Evolutionary conservation across 2,797 vertebrate genomes (phyloP), one percentile per base, ranked within the genome.

Genomic region (Argya squamiceps): DNA sequence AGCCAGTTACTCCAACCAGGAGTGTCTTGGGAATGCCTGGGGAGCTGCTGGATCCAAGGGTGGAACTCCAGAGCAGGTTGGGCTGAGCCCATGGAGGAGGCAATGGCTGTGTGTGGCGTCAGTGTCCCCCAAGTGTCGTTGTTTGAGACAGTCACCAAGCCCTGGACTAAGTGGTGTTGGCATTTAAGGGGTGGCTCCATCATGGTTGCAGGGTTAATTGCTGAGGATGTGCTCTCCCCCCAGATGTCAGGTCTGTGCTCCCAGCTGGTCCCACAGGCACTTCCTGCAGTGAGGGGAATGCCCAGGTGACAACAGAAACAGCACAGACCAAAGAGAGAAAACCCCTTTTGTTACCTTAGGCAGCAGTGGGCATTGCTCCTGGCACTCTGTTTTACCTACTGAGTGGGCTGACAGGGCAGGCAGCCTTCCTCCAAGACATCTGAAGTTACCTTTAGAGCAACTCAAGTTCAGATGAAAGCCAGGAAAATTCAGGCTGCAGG

Each of bases 111-210:
- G 53, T 0, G 0, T 5, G 24, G 29, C 21, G 26, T 9, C 41
- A 24, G 22, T 15, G 27, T 15, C 41, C 23, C 30, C 15, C 23
- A 4, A 9, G 21, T 10, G 46, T 11, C 50, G 26, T 29, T 17
- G 49, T 9, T 10, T 49, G 30, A 52, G 29, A 49, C 4, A 32
- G 26, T 36, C 44, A 50, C 32, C 36, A 41, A 68, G 34, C 26
- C 59, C 11, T 32, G 1, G 1, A 7, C 49, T 18, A 4, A 22
- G 30, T 79, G 39, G 26, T 62, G 29, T 0, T 56, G 39, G 15
- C 15, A 22, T 41, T 84, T 12, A 11, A 37, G 43, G 7, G 6
- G 5, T 64, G 15, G 34, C 56, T 52, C 29, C 41, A 4, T 23
- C 22, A 9, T 6, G 36, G n/a, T 18, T 34, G 13, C 36, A 56